Base-by-base conservation (phyloP, 2,888 invertebrate species). In the Griposia aprilina region DNA sequence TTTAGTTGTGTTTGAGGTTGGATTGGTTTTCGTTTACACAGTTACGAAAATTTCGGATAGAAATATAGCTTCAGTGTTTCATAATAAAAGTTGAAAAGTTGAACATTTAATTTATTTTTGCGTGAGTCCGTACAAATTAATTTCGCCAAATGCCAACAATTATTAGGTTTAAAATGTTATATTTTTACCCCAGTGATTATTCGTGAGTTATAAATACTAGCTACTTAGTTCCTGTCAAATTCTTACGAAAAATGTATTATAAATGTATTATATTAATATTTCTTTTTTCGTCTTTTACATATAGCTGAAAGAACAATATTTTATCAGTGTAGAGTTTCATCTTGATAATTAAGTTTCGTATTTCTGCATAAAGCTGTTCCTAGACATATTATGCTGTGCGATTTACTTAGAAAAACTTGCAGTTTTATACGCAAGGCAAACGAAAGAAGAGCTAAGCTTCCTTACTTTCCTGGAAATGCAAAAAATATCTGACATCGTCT, bases 1-100 rank as follows among this genome's bases (percentile, higher is more conserved):
- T 77, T 87, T 48, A 15, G 59, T 73, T 71, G 48, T 63, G 70
- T 80, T 82, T 74, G 50, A 78, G 41, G 62, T 78, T 83, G 66
- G 62, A 71, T 62, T 57, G 68, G 41, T 70, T 86, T 76, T 76
- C n/a, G 45, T 74, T 73, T 59, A 70, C 13, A 55, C 30, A 66
- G 63, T 69, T 41, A 71, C 8, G 50, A 45, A 80, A 62, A 13
- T 45, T 66, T 50, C 6, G n/a, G 23, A 66, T 73, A 26, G 6
- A 62, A 72, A 62, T 67, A n/a, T 45, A 17, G 36, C 48, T 50
- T n/a, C 6, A 57, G 26, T 23, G 45, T 78, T 78, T 62, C 20
- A 45, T 52, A 57, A 48, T 55, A 11, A 78, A 77, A 77, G 59
- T 65, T 75, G 1, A 20, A 63, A 76, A 63, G n/a, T 52, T 41